phyloP scores from a whole-genome alignment of 2,888 invertebrate species.

The Hoplodrina blanda region DNA sequence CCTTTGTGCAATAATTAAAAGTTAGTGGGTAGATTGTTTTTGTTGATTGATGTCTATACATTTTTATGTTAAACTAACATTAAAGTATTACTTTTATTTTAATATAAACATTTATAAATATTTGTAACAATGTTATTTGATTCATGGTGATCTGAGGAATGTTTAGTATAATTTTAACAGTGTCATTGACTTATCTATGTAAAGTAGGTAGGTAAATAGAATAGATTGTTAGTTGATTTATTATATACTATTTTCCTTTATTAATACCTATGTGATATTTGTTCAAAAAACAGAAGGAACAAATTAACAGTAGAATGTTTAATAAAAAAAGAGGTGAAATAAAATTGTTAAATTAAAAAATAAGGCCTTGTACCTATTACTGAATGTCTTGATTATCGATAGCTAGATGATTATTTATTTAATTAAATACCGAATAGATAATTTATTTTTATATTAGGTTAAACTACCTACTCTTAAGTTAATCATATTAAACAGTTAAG shows the following conservation, averaged over 20 bases:
- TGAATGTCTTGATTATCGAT: constrained; percentile 55
- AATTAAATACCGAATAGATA: constrained; percentile 54
- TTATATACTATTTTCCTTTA: constrained; percentile 45
- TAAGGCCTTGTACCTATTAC: constrained; percentile 30
- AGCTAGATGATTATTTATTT: constrained; percentile 59
- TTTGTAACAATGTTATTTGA: constrained; percentile 49
- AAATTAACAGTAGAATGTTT: constrained; percentile 65
- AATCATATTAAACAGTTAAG: constrained; percentile 81
- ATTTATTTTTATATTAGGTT: constrained; percentile 67
- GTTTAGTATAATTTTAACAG: constrained; percentile 59
- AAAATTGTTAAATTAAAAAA: constrained; percentile 19
- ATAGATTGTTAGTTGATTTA: constrained; percentile 41
- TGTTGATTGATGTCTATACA: constrained; percentile 57
- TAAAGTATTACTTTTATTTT: constrained; percentile 46
- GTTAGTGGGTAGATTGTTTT: constrained; percentile 56
- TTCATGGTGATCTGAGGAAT: constrained; percentile 60
- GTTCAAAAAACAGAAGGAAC: constrained; percentile 67
- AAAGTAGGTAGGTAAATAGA: constrained; percentile 53
- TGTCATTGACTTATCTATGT: constrained; percentile 66
- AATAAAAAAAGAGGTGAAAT: constrained; percentile 26
- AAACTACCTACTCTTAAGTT: constrained; percentile 86
- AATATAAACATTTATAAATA: constrained; percentile 48
- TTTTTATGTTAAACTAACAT: constrained; percentile 48
- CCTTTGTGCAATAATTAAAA: constrained; percentile 73
- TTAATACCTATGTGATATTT: constrained; percentile 59